These are phyloP conservation scores for Karalla daura DNA, from an alignment of 2,797 vertebrate genomes.

Conservation along the genomic window DNA sequence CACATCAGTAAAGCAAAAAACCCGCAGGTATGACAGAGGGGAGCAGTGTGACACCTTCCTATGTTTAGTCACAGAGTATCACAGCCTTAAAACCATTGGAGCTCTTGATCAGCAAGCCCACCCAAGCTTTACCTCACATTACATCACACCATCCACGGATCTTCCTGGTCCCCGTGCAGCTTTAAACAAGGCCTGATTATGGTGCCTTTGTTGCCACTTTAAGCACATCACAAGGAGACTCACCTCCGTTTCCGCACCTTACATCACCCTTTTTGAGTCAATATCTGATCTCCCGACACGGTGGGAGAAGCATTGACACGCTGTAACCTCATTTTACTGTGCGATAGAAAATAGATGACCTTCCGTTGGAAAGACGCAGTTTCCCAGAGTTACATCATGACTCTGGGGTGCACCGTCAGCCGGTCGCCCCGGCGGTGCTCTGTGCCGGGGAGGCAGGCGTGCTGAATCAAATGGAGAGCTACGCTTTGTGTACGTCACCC, in stretches of 20 bases:
- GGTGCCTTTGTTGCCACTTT: constrained; percentile 54
- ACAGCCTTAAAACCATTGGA: constrained; percentile 39
- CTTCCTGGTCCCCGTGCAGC: constrained; percentile 9
- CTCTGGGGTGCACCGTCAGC: constrained; percentile 41
- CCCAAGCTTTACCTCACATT: constrained; percentile 59
- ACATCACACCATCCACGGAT: constrained; percentile 51
- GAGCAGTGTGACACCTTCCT: constrained; percentile 14
- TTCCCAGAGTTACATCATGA: constrained; percentile 76
- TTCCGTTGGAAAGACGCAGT: constrained; percentile 48
- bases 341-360: constrained; percentile 62
- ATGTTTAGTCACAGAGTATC: constrained; percentile 38
- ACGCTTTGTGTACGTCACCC: constrained; percentile 26
- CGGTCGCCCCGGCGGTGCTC: constrained; percentile 7
- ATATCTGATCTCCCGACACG: constrained; percentile 39
- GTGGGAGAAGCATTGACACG: constrained; percentile 33
- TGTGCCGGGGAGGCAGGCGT: constrained; percentile 2
- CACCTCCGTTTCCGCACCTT: constrained; percentile 67
- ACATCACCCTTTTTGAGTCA: constrained; percentile 65
- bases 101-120: constrained; percentile 52
- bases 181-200: constrained; percentile 46
- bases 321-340: constrained; percentile 48
- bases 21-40: constrained; percentile 1
- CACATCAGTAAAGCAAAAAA: constrained; percentile 8
- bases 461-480: constrained; percentile 20
- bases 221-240: constrained; percentile 45